Conservation (phyloP, 2,113 vertebrate species). For the Onychostoma macrolepis region DNA sequence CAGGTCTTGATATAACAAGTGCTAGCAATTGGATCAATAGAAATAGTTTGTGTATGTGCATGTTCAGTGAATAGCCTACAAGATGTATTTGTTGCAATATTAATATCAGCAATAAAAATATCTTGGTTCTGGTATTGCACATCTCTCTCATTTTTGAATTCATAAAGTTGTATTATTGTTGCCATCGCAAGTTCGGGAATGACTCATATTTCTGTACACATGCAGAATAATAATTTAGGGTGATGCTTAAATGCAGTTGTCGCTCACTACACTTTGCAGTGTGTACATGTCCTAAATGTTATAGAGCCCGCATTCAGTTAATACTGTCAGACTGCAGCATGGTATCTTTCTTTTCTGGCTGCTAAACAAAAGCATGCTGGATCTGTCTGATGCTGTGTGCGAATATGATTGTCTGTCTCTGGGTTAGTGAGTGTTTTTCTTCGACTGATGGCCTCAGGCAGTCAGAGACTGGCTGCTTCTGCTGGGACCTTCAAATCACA, state of each 20-base stretch:
- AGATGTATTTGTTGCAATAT: neutral
- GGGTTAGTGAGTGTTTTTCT: constrained; percentile 9
- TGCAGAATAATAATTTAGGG: neutral
- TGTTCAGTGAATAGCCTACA: neutral
- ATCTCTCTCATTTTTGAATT: neutral
- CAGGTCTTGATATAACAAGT: neutral
- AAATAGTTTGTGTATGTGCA: too few relatives aligned
- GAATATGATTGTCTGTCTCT: constrained; percentile 13
- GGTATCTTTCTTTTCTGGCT: neutral
- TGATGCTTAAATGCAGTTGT: neutral
- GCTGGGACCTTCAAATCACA: neutral
- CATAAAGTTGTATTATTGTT: neutral
- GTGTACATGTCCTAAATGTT: neutral
- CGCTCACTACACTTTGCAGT: neutral
- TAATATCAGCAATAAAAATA: neutral
- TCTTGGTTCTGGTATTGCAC: neutral
- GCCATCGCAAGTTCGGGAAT: too few relatives aligned
- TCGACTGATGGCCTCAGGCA: constrained; percentile 25
- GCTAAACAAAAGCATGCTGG: neutral
- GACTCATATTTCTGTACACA: neutral
- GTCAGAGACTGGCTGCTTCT: constrained; percentile 13
- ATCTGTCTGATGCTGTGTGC: neutral
- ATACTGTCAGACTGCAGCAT: neutral
- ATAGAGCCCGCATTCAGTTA: neutral
- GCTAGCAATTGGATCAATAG: neutral